Base-by-base conservation (phyloP, 1,140 invertebrate genomes). In the Pachypeltis micranthus region DNA sequence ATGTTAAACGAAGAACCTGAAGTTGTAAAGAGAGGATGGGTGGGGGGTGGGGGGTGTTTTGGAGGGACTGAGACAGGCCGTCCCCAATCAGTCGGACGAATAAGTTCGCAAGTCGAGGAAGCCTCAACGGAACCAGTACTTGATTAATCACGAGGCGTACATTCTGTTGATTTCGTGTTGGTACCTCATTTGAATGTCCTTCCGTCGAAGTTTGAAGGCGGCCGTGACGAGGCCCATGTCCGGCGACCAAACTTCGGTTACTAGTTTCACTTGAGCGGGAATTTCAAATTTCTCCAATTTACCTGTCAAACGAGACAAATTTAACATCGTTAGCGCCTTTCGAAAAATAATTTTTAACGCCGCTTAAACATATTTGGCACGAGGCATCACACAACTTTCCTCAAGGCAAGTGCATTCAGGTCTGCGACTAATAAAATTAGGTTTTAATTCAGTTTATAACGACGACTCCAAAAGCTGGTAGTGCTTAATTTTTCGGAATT, bases 201-300 rank as follows among this genome's bases (percentile, higher is more conserved):
- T 96, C 66, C 96, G 81, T 76, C 96, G 96, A 66, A 98, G 79
- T 77, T 98, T 98, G 75, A 97, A 93, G 47, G 96, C 94, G 67
- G 96, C 96, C 16, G 96, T 98, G 0, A 91, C 92, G n/a, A 98
- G 81, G 39, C 93, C 94, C 81, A 89, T 91, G 72, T 96, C 93
- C 0, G 95, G 93, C 0, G 92, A 91, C 96, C 96, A 98, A 51
- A 91, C 85, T 69, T 97, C 94, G 24, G 85, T 77, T 69, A 87
- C 87, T 21, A 99, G 76, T 73, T 88, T 91, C 4, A 97, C 83
- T 2, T 88, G 91, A n/a, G 85, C 83, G 0, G 96, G 96, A 59
- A 96, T 86, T 77, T 98, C 95, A 74, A 90, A 94, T 69, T 86
- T 90, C 72, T 93, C 85, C 61, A 93, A 75, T 70, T 89, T 86